Evolutionary conservation across 2,888 invertebrate species (phyloP), one percentile per base, ranked within the genome.

Genomic region (Flexamia atlantica): DNA sequence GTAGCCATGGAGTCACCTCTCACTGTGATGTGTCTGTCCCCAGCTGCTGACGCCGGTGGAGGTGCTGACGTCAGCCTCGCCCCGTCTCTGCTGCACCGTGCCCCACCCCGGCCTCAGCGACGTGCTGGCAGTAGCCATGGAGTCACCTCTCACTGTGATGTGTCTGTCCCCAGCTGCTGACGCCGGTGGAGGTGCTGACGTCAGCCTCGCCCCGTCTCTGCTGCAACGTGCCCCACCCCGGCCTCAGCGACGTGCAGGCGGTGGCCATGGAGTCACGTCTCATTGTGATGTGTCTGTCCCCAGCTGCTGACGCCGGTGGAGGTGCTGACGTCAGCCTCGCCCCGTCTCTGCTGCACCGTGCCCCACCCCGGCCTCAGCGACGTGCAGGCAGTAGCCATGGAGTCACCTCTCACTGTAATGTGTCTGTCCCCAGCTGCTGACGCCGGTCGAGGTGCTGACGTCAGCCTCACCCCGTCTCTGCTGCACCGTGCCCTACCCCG

Each of bases 401-500:
- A 96, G 90, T 91, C 93, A n/a, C 17, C 88, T 94, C 0, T 91
- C 94, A 28, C 94, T 96, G 40, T 0, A 90, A 91, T 93, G 84
- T 95, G 95, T 88, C 40, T 40, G 40, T 40, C 12, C n/a, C 5
- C 25, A 25, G 60, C 60, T 60, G 60, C 60, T 40, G 40, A 40
- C 40, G 40, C 40, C 5, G 40, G 40, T 12, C 5, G 40, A 40
- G 40, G 40, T 40, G 40, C 40, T 40, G 40, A 40, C 40, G 5
- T 9, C 40, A 5, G 12, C 40, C 7, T 40, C 40, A 40, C 40
- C 40, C 40, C 40, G 12, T 12, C 40, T 40, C 40, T 40, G 40
- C 40, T 40, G 40, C 40, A 40, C 40, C 40, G 40, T 40, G 40
- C 40, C 94, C 0, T 91, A 93, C 87, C 86, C 89, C 0, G 90